A percentile compares a stretch with the other conserved stretches of the same genome.
Evolutionary conservation across 2,888 invertebrate genomes (phyloP).

Genomic region (Drosophila prostipennis): DNA sequence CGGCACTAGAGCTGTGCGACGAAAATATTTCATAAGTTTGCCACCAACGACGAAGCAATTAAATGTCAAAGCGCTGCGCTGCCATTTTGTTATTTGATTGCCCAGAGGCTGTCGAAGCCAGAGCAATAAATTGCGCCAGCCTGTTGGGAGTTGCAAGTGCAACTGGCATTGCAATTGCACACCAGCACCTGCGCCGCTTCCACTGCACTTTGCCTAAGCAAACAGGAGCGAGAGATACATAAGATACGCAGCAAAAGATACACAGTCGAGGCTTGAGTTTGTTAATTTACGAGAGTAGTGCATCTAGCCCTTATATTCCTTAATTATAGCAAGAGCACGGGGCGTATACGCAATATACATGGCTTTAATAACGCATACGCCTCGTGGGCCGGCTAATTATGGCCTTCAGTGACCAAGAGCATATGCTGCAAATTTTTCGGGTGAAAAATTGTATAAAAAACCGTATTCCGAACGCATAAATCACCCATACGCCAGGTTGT

Average conservation of each 20-base stretch:
- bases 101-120: conserved; percentile 41
- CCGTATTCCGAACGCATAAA: conserved; percentile 30
- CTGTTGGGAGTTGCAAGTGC: conserved; percentile 29
- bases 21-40: conserved; percentile 64
- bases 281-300: conserved; percentile 26
- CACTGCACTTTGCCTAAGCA: conserved; percentile 30
- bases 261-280: conserved; percentile 23
- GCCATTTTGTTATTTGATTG: conserved; percentile 50
- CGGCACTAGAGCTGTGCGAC: conserved; percentile 23
- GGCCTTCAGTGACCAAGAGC: conserved; percentile 21
- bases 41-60: conserved; percentile 53
- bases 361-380: conserved; percentile 30
- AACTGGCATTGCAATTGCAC: conserved; percentile 7
- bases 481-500: conserved; percentile 42
- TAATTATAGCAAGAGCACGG: conserved; percentile 12
- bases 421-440: too few relatives aligned
- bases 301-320: background rate
- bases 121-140: conserved; percentile 50
- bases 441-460: conserved; percentile 1
- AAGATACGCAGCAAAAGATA: conserved; percentile 1
- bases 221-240: conserved; percentile 3
- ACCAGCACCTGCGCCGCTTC: conserved; percentile 15
- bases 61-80: conserved; percentile 65
- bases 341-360: conserved; percentile 26
- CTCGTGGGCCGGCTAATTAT: conserved; percentile 39